Evolutionary conservation across 2,888 invertebrate genomes (phyloP), one percentile per base, ranked within the genome.

Genomic region (Belgica antarctica): DNA sequence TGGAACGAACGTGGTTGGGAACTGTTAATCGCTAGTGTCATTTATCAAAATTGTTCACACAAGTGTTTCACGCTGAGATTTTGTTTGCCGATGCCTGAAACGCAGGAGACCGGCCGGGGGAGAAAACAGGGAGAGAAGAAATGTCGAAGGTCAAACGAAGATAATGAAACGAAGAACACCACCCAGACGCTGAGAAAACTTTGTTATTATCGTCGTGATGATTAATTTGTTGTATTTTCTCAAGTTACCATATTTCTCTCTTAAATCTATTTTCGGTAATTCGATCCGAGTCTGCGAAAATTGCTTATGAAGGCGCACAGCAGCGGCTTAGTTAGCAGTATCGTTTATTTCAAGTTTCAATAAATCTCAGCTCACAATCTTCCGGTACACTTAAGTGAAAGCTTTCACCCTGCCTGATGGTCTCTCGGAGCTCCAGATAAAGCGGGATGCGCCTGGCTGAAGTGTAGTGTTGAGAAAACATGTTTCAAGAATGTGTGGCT

Each of bases 201-300:
- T 52, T 52, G 52, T 52, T 22, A n/a, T 52, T 17, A 52, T 52
- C 27, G 1, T 24, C 12, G 5, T 12, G 19, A 34, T 36, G 63
- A 63, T 63, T 36, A 41, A 63, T 63, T 63, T 63, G 34, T 62
- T 62, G 31, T 31, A 62, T n/a, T 41, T 19, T 62, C 62, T 62
- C 62, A 62, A 62, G 31, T 62, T 31, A 12, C 36, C 36, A n/a
- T 41, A 15, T 27, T 36, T 36, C 62, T 63, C 36, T 52, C 52
- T 8, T n/a, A n/a, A n/a, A n/a, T n/a, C n/a, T n/a, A n/a, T n/a
- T n/a, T 22, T 52, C 12, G 52, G 22, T 7, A 52, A 22, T 52
- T 52, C 22, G 19, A 52, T 22, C 2, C 22, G 19, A 4, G 8
- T 12, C 41, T 22, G 19, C 22, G 52, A 17, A 52, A 52, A 22